Percentiles rank a stretch among this genome's conserved stretches.
These are phyloP conservation scores for Phalacrocorax aristotelis DNA, from an alignment of 2,113 vertebrate species.

Conservation along the genomic window DNA sequence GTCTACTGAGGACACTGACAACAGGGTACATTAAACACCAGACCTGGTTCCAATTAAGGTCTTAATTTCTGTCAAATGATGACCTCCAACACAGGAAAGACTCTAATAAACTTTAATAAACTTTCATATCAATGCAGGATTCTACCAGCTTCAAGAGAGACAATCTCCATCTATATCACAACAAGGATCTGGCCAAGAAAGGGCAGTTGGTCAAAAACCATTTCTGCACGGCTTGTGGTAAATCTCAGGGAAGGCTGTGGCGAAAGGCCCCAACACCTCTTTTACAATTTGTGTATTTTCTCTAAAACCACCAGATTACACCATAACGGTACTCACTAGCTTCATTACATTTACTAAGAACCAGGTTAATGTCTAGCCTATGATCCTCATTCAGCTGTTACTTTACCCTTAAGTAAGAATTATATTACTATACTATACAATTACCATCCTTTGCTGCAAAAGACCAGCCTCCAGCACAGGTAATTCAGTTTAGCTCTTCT, in stretches of 20 bases:
- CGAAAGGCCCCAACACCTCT: neutral
- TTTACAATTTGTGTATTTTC: neutral
- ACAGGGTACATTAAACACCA: neutral
- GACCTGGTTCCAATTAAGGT: neutral
- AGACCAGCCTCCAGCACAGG: neutral
- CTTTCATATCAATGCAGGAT: neutral
- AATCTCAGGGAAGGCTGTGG: neutral
- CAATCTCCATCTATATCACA: neutral
- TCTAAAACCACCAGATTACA: neutral
- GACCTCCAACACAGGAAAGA: neutral
- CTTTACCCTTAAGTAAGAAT: neutral
- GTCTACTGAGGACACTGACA: neutral
- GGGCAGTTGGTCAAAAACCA: neutral
- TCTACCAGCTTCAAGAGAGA: neutral
- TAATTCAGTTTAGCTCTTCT: neutral
- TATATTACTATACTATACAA: neutral
- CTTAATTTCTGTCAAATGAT: neutral
- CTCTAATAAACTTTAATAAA: neutral
- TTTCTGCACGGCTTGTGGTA: neutral
- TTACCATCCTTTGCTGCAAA: neutral
- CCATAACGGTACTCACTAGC: neutral
- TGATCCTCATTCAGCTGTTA: neutral
- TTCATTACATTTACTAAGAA: neutral
- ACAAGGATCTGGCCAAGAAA: neutral
- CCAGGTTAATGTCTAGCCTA: neutral